Evolutionary conservation across 2,113 vertebrate species (phyloP).

Genomic region (Coreoperca whiteheadi): DNA sequence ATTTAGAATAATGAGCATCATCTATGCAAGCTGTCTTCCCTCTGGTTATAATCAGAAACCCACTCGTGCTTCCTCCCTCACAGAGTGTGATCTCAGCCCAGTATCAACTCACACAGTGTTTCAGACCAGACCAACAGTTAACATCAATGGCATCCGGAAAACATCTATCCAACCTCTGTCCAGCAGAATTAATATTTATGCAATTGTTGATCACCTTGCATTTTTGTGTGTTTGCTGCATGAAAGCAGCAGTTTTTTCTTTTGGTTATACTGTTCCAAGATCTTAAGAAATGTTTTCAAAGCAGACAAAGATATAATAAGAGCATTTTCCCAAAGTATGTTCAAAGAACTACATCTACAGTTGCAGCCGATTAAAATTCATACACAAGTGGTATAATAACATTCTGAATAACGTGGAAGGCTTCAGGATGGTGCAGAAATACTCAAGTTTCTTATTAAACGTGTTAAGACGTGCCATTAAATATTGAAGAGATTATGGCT

Average conservation of each 20-base stretch:
- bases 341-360: slow-evolving; percentile 39
- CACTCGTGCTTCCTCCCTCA: slow-evolving; percentile 61
- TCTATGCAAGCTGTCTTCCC: slow-evolving; percentile 65
- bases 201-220: slow-evolving; percentile 17
- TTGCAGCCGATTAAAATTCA: slow-evolving; percentile 47
- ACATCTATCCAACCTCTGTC: slow-evolving; percentile 55
- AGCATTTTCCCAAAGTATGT: slow-evolving; percentile 22
- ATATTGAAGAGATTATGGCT: background rate
- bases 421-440: slow-evolving; percentile 11
- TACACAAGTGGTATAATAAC: background rate
- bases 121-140: slow-evolving; percentile 27
- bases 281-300: slow-evolving; percentile 36
- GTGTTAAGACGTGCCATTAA: background rate
- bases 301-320: slow-evolving; percentile 45
- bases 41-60: slow-evolving; percentile 63
- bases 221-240: background rate
- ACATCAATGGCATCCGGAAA: slow-evolving; percentile 34
- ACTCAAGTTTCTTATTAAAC: background rate
- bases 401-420: background rate
- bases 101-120: slow-evolving; percentile 11
- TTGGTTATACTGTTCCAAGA: background rate
- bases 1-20: slow-evolving; percentile 63
- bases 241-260: background rate
- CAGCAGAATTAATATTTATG: slow-evolving; percentile 1
- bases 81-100: slow-evolving; percentile 34